Evolutionary conservation across 2,797 vertebrate species (phyloP), one percentile per base, ranked within the genome.

Genomic region (Cirrhinus molitorella): DNA sequence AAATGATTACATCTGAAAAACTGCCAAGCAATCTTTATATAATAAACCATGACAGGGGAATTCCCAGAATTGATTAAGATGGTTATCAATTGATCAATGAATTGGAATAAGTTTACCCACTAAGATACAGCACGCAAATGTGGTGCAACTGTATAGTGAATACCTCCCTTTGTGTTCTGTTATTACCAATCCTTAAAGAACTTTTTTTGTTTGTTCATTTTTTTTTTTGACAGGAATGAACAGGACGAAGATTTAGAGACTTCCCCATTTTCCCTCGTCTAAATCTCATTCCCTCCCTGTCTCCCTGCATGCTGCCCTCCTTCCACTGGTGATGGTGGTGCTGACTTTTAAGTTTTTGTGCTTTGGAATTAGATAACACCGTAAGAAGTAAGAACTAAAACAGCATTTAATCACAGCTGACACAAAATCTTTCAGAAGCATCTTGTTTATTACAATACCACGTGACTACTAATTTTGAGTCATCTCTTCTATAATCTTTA

Each of bases 151-250:
- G 25, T 31, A 9, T 21, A 7, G 47, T 31, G 47, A 72, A 51
- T 72, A 28, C 19, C 10, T 31, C 17, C 17, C 3, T 72, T 10
- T 40, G 51, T 75, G 14, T 59, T 76, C 34, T 57, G 43, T 28
- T 49, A 49, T 47, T 73, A 55, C 86, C 86, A 74, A 5, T 88
- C 91, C 89, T 95, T 94, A 96, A 91, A 91, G 88, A 96, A 89
- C 87, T 90, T 74, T 89, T 94, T 94, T 34, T 34, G n/a, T n/a
- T n/a, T n/a, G n/a, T n/a, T n/a, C n/a, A n/a, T n/a, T 34, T 2
- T 34, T 34, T 81, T 93, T 92, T 93, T 88, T 90, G 90, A 94
- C 91, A 96, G 94, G 94, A 95, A 90, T 94, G 91, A 93, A 83
- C 75, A 2, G 79, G 76, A 34, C 85, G 90, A 93, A 86, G 90